Base-by-base conservation (phyloP, 92 coral and sea anemone genomes). In the Ricordea florida region DNA sequence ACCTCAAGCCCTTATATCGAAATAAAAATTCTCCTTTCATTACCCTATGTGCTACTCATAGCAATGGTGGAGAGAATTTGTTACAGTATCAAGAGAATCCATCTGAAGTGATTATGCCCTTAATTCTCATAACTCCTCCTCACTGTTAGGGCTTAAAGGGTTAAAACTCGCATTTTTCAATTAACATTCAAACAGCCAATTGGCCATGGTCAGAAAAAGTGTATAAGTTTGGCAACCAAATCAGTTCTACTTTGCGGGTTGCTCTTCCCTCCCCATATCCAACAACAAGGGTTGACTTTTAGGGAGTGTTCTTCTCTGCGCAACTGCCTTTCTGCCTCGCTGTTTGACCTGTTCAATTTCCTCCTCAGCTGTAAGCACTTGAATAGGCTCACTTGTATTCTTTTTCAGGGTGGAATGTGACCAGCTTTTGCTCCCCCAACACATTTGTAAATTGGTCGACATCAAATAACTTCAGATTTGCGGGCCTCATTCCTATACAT, bases 251-350 rank as follows among this genome's bases (percentile, higher is more conserved):
- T 0, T 18, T 34, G 15, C 58, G 23, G 18, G 21, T 29, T 48
- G 56, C 56, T 48, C 56, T 29, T 48, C 56, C 56, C 20, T 76
- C 74, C n/a, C 74, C 83, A 76, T 30, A 76, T 25, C 83, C 83
- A 11, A 76, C 74, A 23, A 49, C 45, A 15, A 76, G 14, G 7
- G 65, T 17, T 1, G 58, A 62, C 14, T 74, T 74, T 0, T 69
- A 6, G 80, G 27, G 0, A 28, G 72, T 27, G 63, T 30, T 40
- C 56, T 76, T 14, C 69, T 20, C 10, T 47, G 62, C 27, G 25
- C 37, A 4, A 14, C 29, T 5, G 69, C 38, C 10, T 62, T 48
- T 31, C 61, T 33, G 1, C 48, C 76, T 20, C 27, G 37, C 41
- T 35, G 25, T 48, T 42, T 61, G 10, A 65, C 73, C 60, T n/a